A percentile compares a stretch with the other conserved stretches of the same genome.
Evolutionary conservation across 64 coral and sea anemone genomes (phyloP).

Genomic region (Astreopora myriophthalma): DNA sequence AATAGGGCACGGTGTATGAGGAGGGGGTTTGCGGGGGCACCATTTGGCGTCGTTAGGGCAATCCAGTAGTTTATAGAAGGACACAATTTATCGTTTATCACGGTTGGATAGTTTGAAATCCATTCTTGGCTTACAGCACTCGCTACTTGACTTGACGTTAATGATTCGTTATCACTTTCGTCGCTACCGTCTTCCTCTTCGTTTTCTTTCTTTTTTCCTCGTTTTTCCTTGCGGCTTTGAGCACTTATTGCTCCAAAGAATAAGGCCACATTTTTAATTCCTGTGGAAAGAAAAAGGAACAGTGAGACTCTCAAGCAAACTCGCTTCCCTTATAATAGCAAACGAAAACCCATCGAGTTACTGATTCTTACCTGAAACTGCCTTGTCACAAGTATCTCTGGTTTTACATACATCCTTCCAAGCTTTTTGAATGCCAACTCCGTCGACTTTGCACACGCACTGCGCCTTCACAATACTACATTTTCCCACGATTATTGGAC

Average conservation of each 20-base stretch:
- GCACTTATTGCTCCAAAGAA: constrained; percentile 29
- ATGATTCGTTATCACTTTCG: not conserved
- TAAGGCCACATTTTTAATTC: constrained; percentile 33
- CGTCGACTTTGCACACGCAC: not conserved
- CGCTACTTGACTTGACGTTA: constrained; percentile 1
- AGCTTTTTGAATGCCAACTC: not conserved
- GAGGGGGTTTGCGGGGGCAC: constrained; percentile 35
- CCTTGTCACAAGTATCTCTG: constrained; percentile 19
- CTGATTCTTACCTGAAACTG: not conserved
- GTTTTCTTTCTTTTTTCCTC: not conserved
- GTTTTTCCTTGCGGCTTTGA: not conserved
- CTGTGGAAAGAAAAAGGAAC: not conserved
- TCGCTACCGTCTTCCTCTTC: not conserved
- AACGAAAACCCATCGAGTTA: not conserved
- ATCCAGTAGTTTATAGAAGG: constrained; percentile 30
- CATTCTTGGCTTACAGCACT: not conserved
- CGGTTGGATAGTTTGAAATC: not conserved
- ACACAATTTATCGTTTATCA: constrained; percentile 17
- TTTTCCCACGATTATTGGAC: constrained; percentile 8
- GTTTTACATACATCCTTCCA: constrained; percentile 6
- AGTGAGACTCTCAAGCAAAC: no score
- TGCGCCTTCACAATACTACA: constrained; percentile 9
- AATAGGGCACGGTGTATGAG: constrained; percentile 18
- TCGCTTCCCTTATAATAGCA: no score
- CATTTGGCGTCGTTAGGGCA: constrained; percentile 18